Evolutionary conservation across 2,797 vertebrate species (phyloP), one percentile per base, ranked within the genome.

Genomic region (Momotus momota): DNA sequence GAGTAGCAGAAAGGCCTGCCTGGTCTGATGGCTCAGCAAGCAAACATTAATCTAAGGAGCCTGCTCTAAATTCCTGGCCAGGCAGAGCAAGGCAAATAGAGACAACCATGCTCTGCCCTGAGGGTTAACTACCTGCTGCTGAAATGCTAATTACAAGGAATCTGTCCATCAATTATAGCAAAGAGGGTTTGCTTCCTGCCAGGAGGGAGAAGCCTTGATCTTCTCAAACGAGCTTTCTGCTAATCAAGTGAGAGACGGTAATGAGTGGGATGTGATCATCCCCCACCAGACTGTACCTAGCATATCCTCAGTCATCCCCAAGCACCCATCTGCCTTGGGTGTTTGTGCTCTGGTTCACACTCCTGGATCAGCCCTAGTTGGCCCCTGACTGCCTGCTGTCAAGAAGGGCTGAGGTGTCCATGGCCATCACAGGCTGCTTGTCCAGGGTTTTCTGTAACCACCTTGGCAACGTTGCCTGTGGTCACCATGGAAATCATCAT

Each of bases 61-160:
- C 91, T 87, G 83, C 87, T 96, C 72, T 81, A 61, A 92, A 96
- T 91, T 94, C 81, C 71, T 0, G 1, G 45, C 71, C 65, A 75
- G 85, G 69, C 77, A 91, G 83, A 83, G 71, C 60, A 58, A 95
- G 43, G 16, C 54, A 81, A 74, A 86, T 14, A 54, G 73, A 94
- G 81, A 88, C 64, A 91, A 62, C 62, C 41, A 21, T 1, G 60
- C 64, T 88, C 81, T 96, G 94, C 90, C 94, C 91, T 15, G 60
- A 43, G 95, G 95, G 95, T 97, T 96, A 96, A 94, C 89, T 89
- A 57, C 94, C 93, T 96, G 92, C 96, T 90, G 93, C 92, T 69
- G 86, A 81, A 96, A 92, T 85, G 52, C 92, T 96, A 92, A 97
- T 96, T 96, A 95, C 91, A 86, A 45, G 54, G 82, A 94, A 77